phyloP scores from a whole-genome alignment of 2,797 vertebrate genomes.

The Myripristis jacobus region DNA sequence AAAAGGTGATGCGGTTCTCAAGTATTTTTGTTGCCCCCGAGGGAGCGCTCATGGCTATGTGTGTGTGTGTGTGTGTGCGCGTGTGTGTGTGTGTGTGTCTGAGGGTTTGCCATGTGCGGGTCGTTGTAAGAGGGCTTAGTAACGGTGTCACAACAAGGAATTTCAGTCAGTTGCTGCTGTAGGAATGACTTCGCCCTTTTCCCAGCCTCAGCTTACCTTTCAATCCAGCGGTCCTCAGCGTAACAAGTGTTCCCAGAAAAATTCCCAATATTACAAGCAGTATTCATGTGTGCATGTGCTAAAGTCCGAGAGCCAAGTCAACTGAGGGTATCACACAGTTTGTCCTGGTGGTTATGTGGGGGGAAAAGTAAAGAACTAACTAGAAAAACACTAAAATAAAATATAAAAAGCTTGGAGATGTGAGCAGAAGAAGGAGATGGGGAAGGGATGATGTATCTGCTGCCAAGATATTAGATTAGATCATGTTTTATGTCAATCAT shows the following conservation, averaged over 20 bases:
- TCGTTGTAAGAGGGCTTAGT: slow-evolving; percentile 40
- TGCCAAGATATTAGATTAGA: too few relatives aligned
- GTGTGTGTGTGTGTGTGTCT: slow-evolving; percentile 26
- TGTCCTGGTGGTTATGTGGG: too few relatives aligned
- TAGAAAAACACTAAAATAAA: not conserved
- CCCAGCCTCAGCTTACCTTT: slow-evolving; percentile 19
- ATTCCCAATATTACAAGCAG: too few relatives aligned
- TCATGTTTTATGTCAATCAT: too few relatives aligned
- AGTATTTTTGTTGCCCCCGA: slow-evolving; percentile 71
- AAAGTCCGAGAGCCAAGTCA: too few relatives aligned
- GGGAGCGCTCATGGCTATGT: slow-evolving; percentile 73
- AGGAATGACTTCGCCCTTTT: slow-evolving; percentile 46
- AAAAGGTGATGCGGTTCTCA: slow-evolving; percentile 73
- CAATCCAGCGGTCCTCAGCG: slow-evolving; percentile 43
- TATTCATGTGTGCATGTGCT: too few relatives aligned
- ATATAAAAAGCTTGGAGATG: too few relatives aligned
- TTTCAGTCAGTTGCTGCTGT: slow-evolving; percentile 72
- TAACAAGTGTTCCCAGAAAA: slow-evolving; percentile 46
- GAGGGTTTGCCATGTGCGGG: slow-evolving; percentile 6
- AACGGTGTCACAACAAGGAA: slow-evolving; percentile 79
- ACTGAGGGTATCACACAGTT: too few relatives aligned
- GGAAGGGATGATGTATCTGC: not conserved
- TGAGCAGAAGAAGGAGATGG: too few relatives aligned
- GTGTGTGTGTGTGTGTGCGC: slow-evolving; percentile 48
- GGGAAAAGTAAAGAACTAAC: not conserved